A percentile compares a stretch with the other conserved stretches of the same genome.
Conservation (phyloP, 2,113 vertebrate genomes). For the Acanthochromis polyacanthus region DNA sequence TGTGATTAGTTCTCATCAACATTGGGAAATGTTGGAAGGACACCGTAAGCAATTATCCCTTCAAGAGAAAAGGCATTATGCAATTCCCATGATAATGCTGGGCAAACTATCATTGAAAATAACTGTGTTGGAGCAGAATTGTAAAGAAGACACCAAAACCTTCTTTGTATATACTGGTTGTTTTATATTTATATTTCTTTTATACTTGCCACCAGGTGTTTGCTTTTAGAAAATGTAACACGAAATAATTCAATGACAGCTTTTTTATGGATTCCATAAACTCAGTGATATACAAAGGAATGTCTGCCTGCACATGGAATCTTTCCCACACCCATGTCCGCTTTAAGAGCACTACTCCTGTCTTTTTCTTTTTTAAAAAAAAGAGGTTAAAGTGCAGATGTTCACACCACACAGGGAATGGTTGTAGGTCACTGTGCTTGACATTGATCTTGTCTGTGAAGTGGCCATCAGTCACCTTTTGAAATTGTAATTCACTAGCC, state of each 20-base stretch:
- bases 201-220: constrained; percentile 17
- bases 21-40: not conserved
- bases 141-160: constrained; percentile 17
- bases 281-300: constrained; percentile 17
- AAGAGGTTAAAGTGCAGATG: constrained; percentile 40
- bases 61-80: not conserved
- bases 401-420: constrained; percentile 5
- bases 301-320: constrained; percentile 26
- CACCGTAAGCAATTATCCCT: not conserved
- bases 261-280: constrained; percentile 34
- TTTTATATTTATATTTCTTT: constrained; percentile 43
- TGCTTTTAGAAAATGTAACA: not conserved
- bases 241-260: not conserved
- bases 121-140: constrained; percentile 21
- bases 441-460: constrained; percentile 30
- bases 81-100: constrained; percentile 24
- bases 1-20: constrained; percentile 2
- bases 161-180: constrained; percentile 47
- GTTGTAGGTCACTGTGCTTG: not conserved
- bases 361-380: not conserved
- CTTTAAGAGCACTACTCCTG: constrained; percentile 25
- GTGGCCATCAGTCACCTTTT: constrained; percentile 18
- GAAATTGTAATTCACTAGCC: constrained; percentile 6
- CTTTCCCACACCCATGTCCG: not conserved
- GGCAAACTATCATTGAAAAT: constrained; percentile 31